These are phyloP conservation scores for Thunnus albacares DNA, from an alignment of 2,797 vertebrate species.

Conservation along the genomic window DNA sequence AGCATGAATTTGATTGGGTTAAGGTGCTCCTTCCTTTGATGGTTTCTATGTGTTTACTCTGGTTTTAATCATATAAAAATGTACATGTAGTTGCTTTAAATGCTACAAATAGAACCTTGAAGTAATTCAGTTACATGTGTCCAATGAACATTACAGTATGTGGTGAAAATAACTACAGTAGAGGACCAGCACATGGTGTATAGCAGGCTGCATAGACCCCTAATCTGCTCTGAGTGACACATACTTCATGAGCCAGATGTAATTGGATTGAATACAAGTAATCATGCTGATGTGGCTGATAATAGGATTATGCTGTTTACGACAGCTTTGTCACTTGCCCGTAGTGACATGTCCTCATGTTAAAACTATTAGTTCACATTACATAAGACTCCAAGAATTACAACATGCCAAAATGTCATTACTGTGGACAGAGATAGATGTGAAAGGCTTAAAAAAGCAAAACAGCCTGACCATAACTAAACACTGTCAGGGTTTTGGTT, in stretches of 20 bases:
- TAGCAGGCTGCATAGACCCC: not conserved
- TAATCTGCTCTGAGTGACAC: conserved; percentile 15
- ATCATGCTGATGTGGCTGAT: conserved; percentile 38
- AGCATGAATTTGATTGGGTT: too few species aligned
- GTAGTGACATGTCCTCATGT: conserved; percentile 25
- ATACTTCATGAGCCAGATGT: conserved; percentile 7
- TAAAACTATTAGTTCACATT: conserved; percentile 17
- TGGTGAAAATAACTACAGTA: not conserved
- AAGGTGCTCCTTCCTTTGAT: too few species aligned
- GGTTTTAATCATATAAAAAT: too few species aligned
- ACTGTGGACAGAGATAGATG: conserved; percentile 12
- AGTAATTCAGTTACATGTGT: not conserved
- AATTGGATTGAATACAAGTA: conserved; percentile 37
- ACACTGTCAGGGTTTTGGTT: not conserved
- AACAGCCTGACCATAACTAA: not conserved
- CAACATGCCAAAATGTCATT: not conserved
- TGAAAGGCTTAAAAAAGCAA: not conserved
- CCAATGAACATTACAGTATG: not conserved
- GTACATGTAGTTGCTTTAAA: too few species aligned
- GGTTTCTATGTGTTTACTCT: too few species aligned
- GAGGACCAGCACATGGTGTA: not conserved
- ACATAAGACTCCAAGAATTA: conserved; percentile 4
- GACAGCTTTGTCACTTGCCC: not conserved
- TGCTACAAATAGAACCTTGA: not conserved
- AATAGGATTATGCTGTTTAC: conserved; percentile 24